Base-by-base conservation (phyloP, 2,113 vertebrate genomes). In the Sinocyclocheilus grahami region DNA sequence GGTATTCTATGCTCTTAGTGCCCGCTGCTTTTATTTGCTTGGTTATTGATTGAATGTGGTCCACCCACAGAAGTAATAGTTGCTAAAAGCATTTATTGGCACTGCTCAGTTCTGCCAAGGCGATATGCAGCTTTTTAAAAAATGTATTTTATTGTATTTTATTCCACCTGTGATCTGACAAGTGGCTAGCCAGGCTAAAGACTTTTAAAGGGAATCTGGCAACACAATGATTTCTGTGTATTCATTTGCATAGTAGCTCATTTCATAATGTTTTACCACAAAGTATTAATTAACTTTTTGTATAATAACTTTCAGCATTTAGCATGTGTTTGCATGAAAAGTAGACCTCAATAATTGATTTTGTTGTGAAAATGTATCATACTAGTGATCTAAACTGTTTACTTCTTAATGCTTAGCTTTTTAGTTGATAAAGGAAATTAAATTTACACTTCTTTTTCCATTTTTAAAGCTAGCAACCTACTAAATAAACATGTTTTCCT, bases 11-110 rank as follows among this genome's bases (percentile, higher is more conserved):
- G 91, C 89, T 93, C 86, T 33, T 89, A 93, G 90, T 93, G 90
- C 90, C 90, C 90, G 84, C 84, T 91, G 92, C 89, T 93, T 93
- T 94, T 93, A 93, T 93, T 92, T 93, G 92, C 92, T 92, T 89
- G 84, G 91, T 86, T 95, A 94, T 95, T 94, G 95, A 95, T 95
- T 94, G 88, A 91, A 92, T 91, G 90, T 89, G 91, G 90, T 93
- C 88, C 90, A 92, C 90, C 91, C 93, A 90, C 92, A 93, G 92
- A 95, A 93, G 94, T 94, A 94, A 95, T 94, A 94, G 91, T 94
- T 94, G 92, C 93, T 95, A 92, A 95, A 93, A 95, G 93, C 92
- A 93, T 94, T 93, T 93, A 91, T 90, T 91, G 93, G 91, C 92
- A 88, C 91, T 90, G 87, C 90, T 94, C 92, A 93, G 89, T 93